Conservation (phyloP, 2,113 vertebrate genomes). For the Oryzias celebensis region DNA sequence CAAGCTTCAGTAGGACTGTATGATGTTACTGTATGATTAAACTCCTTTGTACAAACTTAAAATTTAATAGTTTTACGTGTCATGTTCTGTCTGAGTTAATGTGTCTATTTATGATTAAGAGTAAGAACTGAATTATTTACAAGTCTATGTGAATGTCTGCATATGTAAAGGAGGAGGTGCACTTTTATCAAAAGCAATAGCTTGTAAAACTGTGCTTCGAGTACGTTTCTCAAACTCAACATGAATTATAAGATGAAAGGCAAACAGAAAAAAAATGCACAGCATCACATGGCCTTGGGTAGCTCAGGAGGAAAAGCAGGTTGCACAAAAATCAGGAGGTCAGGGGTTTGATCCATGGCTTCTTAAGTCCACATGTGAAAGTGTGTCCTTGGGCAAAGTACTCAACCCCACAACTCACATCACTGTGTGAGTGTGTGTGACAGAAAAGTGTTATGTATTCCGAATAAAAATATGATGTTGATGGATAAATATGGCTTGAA, state of each 20-base stretch:
- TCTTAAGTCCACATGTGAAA: not conserved
- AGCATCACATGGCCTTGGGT: constrained; percentile 1
- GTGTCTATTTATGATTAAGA: too few relatives aligned
- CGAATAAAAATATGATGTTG: not conserved
- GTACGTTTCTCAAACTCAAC: too few relatives aligned
- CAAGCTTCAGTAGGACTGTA: too few relatives aligned
- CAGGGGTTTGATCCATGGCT: not conserved
- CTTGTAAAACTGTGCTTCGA: too few relatives aligned
- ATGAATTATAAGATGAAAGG: not conserved
- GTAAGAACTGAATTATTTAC: too few relatives aligned
- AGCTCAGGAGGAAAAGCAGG: not conserved
- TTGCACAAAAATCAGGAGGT: not conserved
- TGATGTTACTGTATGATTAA: too few relatives aligned
- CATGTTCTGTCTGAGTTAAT: too few relatives aligned
- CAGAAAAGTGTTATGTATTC: not conserved
- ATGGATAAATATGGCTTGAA: not conserved
- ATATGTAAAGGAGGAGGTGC: too few relatives aligned
- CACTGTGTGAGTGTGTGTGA: not conserved
- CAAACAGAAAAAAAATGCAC: not conserved
- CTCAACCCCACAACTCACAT: constrained; percentile 1
- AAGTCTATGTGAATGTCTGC: too few relatives aligned
- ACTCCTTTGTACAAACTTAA: too few relatives aligned
- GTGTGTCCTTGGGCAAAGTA: not conserved
- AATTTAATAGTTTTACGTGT: too few relatives aligned
- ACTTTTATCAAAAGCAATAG: too few relatives aligned